phyloP scores from a whole-genome alignment of 2,888 invertebrate species.

The Bugula neritina region DNA sequence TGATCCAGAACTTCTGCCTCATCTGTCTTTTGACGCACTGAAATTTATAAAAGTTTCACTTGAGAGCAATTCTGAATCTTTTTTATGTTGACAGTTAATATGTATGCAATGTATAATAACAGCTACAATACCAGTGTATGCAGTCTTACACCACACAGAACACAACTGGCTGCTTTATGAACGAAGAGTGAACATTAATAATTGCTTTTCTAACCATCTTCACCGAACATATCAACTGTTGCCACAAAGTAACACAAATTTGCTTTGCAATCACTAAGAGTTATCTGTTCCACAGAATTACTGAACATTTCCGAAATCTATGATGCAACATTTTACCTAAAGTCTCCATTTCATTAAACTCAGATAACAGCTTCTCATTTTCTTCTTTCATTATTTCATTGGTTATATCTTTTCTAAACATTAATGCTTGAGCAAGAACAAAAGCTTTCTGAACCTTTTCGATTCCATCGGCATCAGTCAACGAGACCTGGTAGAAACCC shows the following conservation, averaged over 20 bases:
- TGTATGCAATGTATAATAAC: too few relatives aligned
- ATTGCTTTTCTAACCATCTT: too few relatives aligned
- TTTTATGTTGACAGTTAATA: too few relatives aligned
- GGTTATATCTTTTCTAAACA: slow-evolving; percentile 38
- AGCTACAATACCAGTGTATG: too few relatives aligned
- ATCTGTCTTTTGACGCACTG: background rate
- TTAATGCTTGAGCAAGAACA: slow-evolving; percentile 41
- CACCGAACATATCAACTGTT: too few relatives aligned
- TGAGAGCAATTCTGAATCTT: too few relatives aligned
- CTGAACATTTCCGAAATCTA: slow-evolving; percentile 24
- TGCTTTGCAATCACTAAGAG: too few relatives aligned
- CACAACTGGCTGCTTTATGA: too few relatives aligned
- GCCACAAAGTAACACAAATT: too few relatives aligned
- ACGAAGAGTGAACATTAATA: too few relatives aligned
- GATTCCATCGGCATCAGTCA: slow-evolving; percentile 37
- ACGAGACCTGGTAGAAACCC: background rate
- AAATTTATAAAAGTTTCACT: background rate
- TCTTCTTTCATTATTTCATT: slow-evolving; percentile 33
- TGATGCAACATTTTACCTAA: slow-evolving; percentile 28
- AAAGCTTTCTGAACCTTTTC: slow-evolving; percentile 45
- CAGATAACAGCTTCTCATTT: slow-evolving; percentile 35
- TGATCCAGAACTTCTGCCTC: background rate
- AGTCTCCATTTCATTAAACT: slow-evolving; percentile 38
- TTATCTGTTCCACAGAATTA: background rate
- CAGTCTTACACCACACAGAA: too few relatives aligned